Conservation (phyloP, 1,140 invertebrate species). For the Paracyclopina nana region DNA sequence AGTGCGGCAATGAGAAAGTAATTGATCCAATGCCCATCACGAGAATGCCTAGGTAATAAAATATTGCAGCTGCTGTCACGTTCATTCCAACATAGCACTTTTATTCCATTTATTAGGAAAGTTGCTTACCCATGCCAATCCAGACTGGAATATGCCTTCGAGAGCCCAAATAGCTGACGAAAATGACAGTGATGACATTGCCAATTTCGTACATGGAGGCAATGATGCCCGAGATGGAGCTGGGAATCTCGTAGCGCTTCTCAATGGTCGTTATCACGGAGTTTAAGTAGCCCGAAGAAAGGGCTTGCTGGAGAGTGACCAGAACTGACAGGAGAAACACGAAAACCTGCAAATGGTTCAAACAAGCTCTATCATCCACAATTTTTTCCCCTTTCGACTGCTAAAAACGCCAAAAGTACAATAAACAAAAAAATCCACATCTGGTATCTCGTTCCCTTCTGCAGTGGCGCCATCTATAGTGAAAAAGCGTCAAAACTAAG, state of each 20-base stretch:
- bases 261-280: slow-evolving; percentile 92
- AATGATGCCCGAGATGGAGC: slow-evolving; percentile 70
- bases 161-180: slow-evolving; percentile 81
- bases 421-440: no score
- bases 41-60: slow-evolving; percentile 24
- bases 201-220: slow-evolving; percentile 88
- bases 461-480: no score
- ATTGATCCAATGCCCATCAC: slow-evolving; percentile 33
- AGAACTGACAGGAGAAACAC: slow-evolving; percentile 75
- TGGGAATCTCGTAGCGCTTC: slow-evolving; percentile 85
- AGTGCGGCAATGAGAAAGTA: slow-evolving; percentile 33
- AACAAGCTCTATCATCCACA: no score
- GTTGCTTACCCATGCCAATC: slow-evolving; percentile 61
- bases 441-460: no score
- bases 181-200: slow-evolving; percentile 82
- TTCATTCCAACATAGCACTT: neutral
- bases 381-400: no score
- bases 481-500: no score
- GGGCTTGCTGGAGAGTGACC: slow-evolving; percentile 67
- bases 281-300: slow-evolving; percentile 74
- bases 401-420: no score
- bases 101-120: neutral
- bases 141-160: slow-evolving; percentile 76
- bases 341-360: no score
- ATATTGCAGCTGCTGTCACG: neutral